Evolutionary conservation across 2,113 vertebrate species (phyloP).

Genomic region (Pachycephala philippinensis): DNA sequence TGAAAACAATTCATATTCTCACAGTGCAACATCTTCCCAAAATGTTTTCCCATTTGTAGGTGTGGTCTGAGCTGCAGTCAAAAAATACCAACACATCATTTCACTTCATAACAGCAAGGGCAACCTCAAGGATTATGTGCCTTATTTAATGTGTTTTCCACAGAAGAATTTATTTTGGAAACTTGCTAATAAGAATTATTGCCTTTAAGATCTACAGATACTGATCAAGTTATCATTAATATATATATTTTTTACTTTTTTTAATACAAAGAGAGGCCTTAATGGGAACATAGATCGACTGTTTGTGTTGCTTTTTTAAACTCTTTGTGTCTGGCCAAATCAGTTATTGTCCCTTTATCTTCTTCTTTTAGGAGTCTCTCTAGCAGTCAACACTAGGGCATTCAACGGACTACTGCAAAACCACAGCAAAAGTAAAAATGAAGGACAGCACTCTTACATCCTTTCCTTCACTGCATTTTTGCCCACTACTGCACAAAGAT

Average conservation of each 20-base stretch:
- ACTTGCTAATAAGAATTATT: background rate
- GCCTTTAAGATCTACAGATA: background rate
- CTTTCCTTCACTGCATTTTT: background rate
- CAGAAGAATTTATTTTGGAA: background rate
- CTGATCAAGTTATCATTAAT: background rate
- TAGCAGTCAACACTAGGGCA: background rate
- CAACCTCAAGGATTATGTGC: background rate
- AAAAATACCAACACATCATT: background rate
- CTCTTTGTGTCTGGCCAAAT: background rate
- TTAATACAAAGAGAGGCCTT: background rate
- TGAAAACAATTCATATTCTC: background rate
- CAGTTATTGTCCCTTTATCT: background rate
- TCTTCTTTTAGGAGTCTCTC: background rate
- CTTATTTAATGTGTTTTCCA: background rate
- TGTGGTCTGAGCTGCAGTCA: background rate
- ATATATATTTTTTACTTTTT: background rate
- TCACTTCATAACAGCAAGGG: background rate
- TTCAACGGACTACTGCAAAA: background rate
- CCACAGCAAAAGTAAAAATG: background rate
- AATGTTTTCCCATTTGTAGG: background rate
- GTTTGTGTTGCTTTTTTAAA: background rate
- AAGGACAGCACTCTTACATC: background rate
- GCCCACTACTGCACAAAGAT: background rate
- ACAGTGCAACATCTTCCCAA: background rate
- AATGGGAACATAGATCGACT: background rate